These are phyloP conservation scores for Apaloderma vittatum DNA, from an alignment of 2,113 vertebrate species.

Conservation along the genomic window DNA sequence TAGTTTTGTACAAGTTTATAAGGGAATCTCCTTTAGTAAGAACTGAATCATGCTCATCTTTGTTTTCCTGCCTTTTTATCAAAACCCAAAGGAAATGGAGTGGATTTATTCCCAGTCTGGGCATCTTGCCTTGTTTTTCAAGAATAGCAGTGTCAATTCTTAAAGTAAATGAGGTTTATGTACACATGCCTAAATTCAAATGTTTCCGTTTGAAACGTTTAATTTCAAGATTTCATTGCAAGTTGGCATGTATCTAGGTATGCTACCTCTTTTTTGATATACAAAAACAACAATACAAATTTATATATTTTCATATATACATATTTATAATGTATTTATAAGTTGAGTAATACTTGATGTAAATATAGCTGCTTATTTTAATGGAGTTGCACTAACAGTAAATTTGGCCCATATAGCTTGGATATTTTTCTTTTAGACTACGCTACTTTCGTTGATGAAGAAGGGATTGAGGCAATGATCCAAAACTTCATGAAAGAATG, in stretches of 20 bases:
- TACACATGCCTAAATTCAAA: not conserved
- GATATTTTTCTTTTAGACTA: not conserved
- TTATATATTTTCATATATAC: not conserved
- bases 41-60: not conserved
- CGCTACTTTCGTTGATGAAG: not conserved
- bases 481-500: constrained; percentile 5
- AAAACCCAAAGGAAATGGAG: not conserved
- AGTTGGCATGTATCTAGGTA: not conserved
- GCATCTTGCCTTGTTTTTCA: not conserved
- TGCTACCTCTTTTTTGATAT: not conserved
- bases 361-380: not conserved
- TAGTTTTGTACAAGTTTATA: not conserved
- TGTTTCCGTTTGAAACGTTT: not conserved
- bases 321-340: not conserved
- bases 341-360: not conserved
- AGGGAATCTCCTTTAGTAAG: not conserved
- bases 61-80: not conserved
- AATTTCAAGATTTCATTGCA: not conserved
- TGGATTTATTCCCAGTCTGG: not conserved
- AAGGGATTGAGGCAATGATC: not conserved
- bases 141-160: not conserved
- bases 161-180: not conserved
- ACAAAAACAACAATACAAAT: not conserved
- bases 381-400: not conserved
- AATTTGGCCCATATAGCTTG: not conserved